Evolutionary conservation across 2,888 invertebrate species (phyloP).

Genomic region (Dasypogon diadema): DNA sequence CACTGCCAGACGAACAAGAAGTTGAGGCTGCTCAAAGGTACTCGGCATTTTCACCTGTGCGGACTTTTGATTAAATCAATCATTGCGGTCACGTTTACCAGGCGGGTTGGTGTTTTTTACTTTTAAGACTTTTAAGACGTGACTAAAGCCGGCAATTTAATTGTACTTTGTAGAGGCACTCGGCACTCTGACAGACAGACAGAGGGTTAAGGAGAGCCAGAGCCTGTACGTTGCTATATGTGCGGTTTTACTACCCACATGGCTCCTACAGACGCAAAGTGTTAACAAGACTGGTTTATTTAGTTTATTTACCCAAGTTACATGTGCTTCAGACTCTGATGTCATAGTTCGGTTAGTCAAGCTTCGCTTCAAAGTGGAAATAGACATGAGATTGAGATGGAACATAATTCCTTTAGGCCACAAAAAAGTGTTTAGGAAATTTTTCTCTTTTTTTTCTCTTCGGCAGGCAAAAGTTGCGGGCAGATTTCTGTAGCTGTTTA

Average conservation of each 20-base stretch:
- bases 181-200: no score
- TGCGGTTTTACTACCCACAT: not conserved
- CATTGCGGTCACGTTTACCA: slow-evolving; percentile 24
- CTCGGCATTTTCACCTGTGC: not conserved
- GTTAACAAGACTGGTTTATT: not conserved
- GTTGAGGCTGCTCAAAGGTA: not conserved
- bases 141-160: slow-evolving; percentile 7
- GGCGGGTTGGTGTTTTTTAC: slow-evolving; percentile 25
- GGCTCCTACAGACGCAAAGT: not conserved
- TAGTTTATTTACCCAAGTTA: not conserved
- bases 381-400: no score
- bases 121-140: slow-evolving; percentile 34
- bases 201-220: no score
- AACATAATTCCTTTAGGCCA: no score
- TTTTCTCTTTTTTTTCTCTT: no score
- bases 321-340: not conserved
- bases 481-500: no score
- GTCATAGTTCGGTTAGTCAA: not conserved
- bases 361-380: no score
- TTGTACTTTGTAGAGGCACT: no score
- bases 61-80: slow-evolving; percentile 8
- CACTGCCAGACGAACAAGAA: not conserved
- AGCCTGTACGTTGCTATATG: no score
- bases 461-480: no score
- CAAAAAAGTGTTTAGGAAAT: no score